Evolutionary conservation across 1,140 invertebrate species (phyloP).

Genomic region (Whitmania pigra): DNA sequence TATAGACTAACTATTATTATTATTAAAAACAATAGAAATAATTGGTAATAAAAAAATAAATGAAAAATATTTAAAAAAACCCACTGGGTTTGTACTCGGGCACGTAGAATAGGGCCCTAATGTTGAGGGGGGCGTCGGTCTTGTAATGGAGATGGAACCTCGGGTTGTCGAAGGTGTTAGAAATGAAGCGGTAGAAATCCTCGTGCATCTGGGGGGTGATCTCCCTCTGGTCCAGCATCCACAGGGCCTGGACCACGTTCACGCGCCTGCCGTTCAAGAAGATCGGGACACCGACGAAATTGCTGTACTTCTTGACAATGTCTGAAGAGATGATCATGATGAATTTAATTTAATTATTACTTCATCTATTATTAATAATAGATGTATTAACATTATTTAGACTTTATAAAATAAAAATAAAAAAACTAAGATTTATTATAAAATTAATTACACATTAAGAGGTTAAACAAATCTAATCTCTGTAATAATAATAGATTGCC

Average conservation of each 20-base stretch:
- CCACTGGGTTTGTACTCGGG: slow-evolving; percentile 62
- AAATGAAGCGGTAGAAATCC: slow-evolving; percentile 73
- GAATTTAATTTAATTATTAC: too few relatives aligned
- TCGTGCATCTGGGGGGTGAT: slow-evolving; percentile 71
- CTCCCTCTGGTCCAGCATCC: slow-evolving; percentile 79
- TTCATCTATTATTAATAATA: too few relatives aligned
- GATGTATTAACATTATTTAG: too few relatives aligned
- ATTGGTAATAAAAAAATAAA: too few relatives aligned
- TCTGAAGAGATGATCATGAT: slow-evolving; percentile 44
- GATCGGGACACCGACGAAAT: slow-evolving; percentile 86
- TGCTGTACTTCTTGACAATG: slow-evolving; percentile 89
- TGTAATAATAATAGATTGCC: too few relatives aligned
- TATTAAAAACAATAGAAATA: too few relatives aligned
- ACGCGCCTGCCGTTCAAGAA: slow-evolving; percentile 72
- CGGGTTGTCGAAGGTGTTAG: slow-evolving; percentile 69
- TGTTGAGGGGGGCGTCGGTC: slow-evolving; percentile 77
- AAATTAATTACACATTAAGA: too few relatives aligned
- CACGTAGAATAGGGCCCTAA: slow-evolving; percentile 79
- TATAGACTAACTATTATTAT: too few relatives aligned
- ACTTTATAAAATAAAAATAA: too few relatives aligned
- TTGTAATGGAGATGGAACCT: slow-evolving; percentile 45
- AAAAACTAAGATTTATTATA: too few relatives aligned
- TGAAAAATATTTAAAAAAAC: slow-evolving; percentile 18
- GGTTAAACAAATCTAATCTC: too few relatives aligned
- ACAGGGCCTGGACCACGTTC: slow-evolving; percentile 78